Percentiles rank a stretch among this genome's conserved stretches.
Conservation (phyloP, 2,888 invertebrate species). For the Phrixothrix hirtus region DNA sequence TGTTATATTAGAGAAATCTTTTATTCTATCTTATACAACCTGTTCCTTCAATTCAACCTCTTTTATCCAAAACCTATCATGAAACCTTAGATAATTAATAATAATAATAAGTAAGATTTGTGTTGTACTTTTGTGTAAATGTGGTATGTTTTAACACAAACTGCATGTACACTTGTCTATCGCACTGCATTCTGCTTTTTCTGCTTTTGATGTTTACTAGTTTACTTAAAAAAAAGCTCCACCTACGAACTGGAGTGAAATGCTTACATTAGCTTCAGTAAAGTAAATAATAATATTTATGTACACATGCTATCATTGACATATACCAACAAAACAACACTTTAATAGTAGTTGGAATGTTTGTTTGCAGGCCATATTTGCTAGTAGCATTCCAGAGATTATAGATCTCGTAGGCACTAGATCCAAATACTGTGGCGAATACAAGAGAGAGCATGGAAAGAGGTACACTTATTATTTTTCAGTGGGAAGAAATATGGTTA, state of each 20-base stretch:
- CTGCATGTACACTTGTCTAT: constrained; percentile 28
- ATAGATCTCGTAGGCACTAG: constrained; percentile 99
- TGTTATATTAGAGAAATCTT: constrained; percentile 19
- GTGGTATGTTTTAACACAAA: constrained; percentile 20
- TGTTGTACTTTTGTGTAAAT: constrained; percentile 23
- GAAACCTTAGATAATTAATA: constrained; percentile 33
- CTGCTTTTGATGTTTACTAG: constrained; percentile 30
- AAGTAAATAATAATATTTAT: constrained; percentile 4
- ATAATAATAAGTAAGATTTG: constrained; percentile 20
- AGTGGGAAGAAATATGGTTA: constrained; percentile 26
- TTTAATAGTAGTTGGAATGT: constrained; percentile 51
- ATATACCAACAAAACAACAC: constrained; percentile 26
- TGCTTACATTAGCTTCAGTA: constrained; percentile 15
- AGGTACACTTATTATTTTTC: constrained; percentile 68
- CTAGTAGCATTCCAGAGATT: constrained; percentile 99
- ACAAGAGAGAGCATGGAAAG: constrained; percentile 99
- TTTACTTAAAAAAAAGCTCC: constrained; percentile 1
- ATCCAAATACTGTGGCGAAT: constrained; percentile 99
- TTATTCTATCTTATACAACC: constrained; percentile 10
- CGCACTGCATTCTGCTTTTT: constrained; percentile 37
- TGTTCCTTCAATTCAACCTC: constrained; percentile 13
- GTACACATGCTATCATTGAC: constrained; percentile 5
- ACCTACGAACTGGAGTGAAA: neutral
- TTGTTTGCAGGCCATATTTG: constrained; percentile 98
- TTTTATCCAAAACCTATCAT: constrained; percentile 31